phyloP scores from a whole-genome alignment of 2,113 vertebrate genomes.

The Cephalopterus ornatus region DNA sequence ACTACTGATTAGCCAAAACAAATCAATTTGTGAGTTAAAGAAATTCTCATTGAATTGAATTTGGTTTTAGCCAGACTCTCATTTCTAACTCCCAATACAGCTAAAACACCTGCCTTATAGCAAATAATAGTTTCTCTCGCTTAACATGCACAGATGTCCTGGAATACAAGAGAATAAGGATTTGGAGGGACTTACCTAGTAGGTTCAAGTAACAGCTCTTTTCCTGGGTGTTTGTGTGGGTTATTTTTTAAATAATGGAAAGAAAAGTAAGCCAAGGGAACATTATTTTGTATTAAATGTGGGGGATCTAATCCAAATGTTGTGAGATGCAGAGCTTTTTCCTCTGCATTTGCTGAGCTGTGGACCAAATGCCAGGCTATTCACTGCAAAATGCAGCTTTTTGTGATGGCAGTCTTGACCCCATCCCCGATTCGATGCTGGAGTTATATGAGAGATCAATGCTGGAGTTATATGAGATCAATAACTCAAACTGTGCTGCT shows the following conservation, averaged over 20 bases:
- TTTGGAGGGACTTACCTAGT: neutral
- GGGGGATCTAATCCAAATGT: neutral
- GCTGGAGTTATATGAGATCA: neutral
- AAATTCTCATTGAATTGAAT: neutral
- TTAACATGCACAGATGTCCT: neutral
- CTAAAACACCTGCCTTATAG: neutral
- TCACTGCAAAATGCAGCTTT: neutral
- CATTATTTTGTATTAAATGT: neutral
- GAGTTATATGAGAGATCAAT: too few relatives aligned
- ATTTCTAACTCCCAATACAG: neutral
- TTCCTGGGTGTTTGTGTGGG: neutral
- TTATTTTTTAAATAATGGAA: neutral
- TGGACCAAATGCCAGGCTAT: neutral
- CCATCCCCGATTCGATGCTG: fast-evolving
- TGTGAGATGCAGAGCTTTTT: neutral
- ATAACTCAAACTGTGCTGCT: neutral
- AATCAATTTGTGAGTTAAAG: conserved; percentile 14
- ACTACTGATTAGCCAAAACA: conserved; percentile 16
- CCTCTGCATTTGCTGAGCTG: neutral
- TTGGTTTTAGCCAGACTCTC: neutral
- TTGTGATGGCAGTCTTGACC: neutral
- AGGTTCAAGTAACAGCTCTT: neutral
- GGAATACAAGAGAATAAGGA: neutral
- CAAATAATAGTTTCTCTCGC: neutral
- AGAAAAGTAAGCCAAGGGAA: neutral